These are phyloP conservation scores for Lithophane semibrunnea DNA, from an alignment of 2,888 invertebrate species.

Conservation along the genomic window DNA sequence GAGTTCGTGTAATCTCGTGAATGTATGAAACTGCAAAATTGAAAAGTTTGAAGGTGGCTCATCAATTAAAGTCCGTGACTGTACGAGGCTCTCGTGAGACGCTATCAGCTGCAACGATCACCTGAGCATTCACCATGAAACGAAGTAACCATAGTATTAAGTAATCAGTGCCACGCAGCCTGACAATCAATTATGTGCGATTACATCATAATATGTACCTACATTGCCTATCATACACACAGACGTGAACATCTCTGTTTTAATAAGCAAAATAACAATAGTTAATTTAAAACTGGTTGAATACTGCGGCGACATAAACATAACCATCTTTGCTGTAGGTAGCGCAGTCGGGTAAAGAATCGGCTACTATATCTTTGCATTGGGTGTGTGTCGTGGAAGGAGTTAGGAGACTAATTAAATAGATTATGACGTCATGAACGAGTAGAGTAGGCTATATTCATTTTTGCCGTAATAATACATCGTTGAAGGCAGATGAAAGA, in stretches of 20 bases:
- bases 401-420: neutral
- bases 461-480: no score
- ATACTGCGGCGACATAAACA: no score
- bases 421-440: no score
- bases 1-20: no score
- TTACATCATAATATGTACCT: constrained; percentile 18
- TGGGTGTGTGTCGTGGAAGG: neutral
- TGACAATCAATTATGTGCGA: constrained; percentile 36
- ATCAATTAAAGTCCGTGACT: no score
- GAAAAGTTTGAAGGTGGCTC: no score
- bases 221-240: constrained; percentile 3
- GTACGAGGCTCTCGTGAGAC: neutral
- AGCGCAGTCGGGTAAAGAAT: neutral
- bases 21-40: no score
- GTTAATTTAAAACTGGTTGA: no score
- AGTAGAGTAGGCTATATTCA: no score
- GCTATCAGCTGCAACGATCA: constrained; percentile 26
- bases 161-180: constrained; percentile 30
- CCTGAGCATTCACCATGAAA: constrained; percentile 43
- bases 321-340: no score
- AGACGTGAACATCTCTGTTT: neutral
- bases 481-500: no score
- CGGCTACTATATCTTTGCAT: neutral
- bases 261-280: neutral
- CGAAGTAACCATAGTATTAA: constrained; percentile 35